These are phyloP conservation scores for Calameuta idolon DNA, from an alignment of 2,888 invertebrate species.

Conservation along the genomic window DNA sequence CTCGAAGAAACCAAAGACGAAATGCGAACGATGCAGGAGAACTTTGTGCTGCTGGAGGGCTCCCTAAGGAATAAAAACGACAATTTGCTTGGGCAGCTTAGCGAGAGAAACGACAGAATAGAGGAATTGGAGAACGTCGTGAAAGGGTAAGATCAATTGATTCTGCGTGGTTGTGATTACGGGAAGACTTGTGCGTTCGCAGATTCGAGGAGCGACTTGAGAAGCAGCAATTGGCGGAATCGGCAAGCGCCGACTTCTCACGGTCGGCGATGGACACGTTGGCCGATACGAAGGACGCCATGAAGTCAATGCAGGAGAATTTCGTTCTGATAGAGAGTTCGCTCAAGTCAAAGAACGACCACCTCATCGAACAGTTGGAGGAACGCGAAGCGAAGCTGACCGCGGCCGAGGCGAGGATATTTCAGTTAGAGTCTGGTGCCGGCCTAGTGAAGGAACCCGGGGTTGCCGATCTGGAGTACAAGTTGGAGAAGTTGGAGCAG, in stretches of 20 bases:
- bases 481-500: constrained; percentile 49
- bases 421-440: constrained; percentile 51
- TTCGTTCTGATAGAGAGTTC: constrained; percentile 78
- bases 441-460: constrained; percentile 46
- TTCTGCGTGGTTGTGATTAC: not conserved
- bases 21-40: constrained; percentile 84
- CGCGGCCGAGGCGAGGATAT: constrained; percentile 53
- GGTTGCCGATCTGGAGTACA: constrained; percentile 48
- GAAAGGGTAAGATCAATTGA: constrained; percentile 48
- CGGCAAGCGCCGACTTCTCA: constrained; percentile 51
- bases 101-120: constrained; percentile 71
- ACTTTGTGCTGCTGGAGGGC: constrained; percentile 78
- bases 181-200: constrained; percentile 12
- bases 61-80: constrained; percentile 78
- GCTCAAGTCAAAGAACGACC: constrained; percentile 77
- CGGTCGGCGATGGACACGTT: constrained; percentile 74
- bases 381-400: constrained; percentile 71
- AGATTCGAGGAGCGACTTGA: constrained; percentile 51
- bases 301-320: constrained; percentile 84
- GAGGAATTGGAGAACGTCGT: constrained; percentile 72
- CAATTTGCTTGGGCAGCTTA: constrained; percentile 70
- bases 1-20: constrained; percentile 85
- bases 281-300: constrained; percentile 82
- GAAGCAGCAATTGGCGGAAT: constrained; percentile 48
- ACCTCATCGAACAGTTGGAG: constrained; percentile 70